Conservation (phyloP, 2,797 vertebrate species). For the Tympanoctomys barrerae region DNA sequence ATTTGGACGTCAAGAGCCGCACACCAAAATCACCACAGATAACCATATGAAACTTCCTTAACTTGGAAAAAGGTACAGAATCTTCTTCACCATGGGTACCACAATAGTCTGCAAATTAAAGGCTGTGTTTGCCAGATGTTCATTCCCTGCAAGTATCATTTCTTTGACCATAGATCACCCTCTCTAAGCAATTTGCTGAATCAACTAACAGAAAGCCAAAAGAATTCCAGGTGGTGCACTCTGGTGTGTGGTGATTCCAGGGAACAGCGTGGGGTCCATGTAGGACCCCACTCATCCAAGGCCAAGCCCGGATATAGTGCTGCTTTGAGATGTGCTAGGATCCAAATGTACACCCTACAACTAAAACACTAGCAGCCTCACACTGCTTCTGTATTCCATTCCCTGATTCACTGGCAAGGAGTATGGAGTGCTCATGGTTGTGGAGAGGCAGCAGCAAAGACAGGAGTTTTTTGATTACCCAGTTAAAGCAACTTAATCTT, state of each 20-base stretch:
- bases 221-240: neutral
- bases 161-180: constrained; percentile 62
- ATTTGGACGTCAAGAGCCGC: constrained; percentile 59
- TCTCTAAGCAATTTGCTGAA: constrained; percentile 73
- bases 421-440: neutral
- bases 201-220: constrained; percentile 63
- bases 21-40: constrained; percentile 38
- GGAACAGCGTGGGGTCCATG: neutral
- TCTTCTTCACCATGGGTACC: constrained; percentile 67
- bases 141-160: constrained; percentile 59
- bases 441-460: neutral
- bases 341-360: neutral
- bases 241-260: neutral
- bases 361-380: neutral
- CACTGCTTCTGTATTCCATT: neutral
- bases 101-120: constrained; percentile 75
- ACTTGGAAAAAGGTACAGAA: constrained; percentile 73
- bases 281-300: neutral
- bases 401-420: neutral
- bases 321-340: neutral
- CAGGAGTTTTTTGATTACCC: neutral
- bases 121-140: constrained; percentile 64
- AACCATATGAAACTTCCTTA: constrained; percentile 61
- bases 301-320: neutral
- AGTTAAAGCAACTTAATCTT: neutral